phyloP scores from a whole-genome alignment of 2,888 invertebrate genomes.

The Psylliodes chrysocephalus region DNA sequence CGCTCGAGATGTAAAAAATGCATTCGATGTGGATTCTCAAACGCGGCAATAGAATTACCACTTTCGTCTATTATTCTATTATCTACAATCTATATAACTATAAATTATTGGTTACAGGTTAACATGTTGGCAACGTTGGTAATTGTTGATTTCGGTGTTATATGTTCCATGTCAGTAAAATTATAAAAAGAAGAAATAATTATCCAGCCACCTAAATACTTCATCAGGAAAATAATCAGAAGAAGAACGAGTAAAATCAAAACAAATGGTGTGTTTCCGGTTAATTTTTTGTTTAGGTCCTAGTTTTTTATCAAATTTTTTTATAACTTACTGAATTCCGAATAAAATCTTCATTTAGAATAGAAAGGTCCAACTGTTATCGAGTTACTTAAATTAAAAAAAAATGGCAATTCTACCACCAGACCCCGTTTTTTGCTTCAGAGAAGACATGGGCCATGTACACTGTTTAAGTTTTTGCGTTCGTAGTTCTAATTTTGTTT shows the following conservation, averaged over 20 bases:
- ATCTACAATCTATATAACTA: too few species aligned
- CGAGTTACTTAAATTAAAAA: neutral
- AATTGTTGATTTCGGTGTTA: too few species aligned
- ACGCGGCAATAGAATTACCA: too few species aligned
- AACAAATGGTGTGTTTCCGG: conserved; percentile 32
- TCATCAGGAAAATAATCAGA: too few species aligned
- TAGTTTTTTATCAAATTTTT: conserved; percentile 25
- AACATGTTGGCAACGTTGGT: too few species aligned
- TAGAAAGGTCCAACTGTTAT: conserved; percentile 5
- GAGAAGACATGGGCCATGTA: conserved; percentile 77
- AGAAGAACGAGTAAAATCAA: conserved; percentile 15
- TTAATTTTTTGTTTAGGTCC: conserved; percentile 29
- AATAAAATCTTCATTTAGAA: conserved; percentile 13
- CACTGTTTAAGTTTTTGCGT: conserved; percentile 78
- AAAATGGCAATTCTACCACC: conserved; percentile 82
- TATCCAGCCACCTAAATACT: too few species aligned
- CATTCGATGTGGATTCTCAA: too few species aligned
- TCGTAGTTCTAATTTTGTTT: conserved; percentile 67
- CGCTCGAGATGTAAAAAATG: too few species aligned
- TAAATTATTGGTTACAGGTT: too few species aligned
- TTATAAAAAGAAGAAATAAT: too few species aligned
- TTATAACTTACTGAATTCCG: conserved; percentile 18
- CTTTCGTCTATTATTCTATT: too few species aligned
- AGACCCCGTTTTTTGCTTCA: conserved; percentile 80
- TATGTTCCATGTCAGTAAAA: too few species aligned